Percentiles rank a stretch among this genome's conserved stretches.
Conservation (phyloP, 2,113 vertebrate genomes). For the Micromys minutus region DNA sequence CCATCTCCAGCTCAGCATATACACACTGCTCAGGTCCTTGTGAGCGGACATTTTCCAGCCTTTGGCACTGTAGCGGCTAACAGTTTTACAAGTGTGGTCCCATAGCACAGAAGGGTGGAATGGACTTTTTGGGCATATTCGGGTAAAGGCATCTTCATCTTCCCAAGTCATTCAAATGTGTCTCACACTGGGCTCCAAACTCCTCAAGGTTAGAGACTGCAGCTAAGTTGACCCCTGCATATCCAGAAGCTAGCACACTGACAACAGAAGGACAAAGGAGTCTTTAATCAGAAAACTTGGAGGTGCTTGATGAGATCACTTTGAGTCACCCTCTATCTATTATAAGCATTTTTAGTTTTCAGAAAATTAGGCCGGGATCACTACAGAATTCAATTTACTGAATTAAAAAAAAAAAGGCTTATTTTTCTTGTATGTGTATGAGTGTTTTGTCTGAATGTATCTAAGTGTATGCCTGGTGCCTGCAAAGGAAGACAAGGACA, state of each 20-base stretch:
- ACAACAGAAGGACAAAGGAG: background rate
- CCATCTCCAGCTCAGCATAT: no score
- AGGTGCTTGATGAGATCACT: background rate
- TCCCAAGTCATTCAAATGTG: background rate
- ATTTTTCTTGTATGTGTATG: background rate
- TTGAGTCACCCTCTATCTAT: background rate
- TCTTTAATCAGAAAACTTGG: background rate
- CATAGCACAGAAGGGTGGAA: background rate
- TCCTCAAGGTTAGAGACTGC: background rate
- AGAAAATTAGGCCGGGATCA: slow-evolving; percentile 15
- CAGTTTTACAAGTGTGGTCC: background rate
- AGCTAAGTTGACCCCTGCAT: background rate
- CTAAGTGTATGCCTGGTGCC: background rate
- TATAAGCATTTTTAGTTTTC: slow-evolving; percentile 9
- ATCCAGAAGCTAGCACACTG: background rate
- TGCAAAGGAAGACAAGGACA: background rate
- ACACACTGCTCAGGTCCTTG: background rate
- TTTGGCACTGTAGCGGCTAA: background rate
- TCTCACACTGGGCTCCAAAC: background rate
- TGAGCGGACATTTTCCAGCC: background rate
- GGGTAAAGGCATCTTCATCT: background rate
- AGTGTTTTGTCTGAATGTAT: background rate
- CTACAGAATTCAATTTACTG: background rate
- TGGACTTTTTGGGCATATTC: background rate
- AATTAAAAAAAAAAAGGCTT: background rate